Evolutionary conservation across 2,113 vertebrate genomes (phyloP), one percentile per base, ranked within the genome.

Genomic region (Syngnathus floridae): DNA sequence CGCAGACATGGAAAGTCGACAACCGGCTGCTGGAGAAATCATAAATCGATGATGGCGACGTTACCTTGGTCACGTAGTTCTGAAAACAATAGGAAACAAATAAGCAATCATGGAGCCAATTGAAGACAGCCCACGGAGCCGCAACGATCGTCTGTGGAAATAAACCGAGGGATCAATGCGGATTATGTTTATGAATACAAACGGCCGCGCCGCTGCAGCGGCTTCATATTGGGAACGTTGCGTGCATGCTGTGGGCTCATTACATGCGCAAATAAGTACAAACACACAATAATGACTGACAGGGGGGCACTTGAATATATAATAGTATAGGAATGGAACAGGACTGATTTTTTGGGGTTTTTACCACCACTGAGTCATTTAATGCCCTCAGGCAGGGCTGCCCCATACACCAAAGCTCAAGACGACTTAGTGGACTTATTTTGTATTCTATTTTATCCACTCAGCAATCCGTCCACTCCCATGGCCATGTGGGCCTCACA

Each of bases 131-230:
- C 43, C 69, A 67, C 70, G 65, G 75, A 65, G 55, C 67, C 67
- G 7, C 54, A 63, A 66, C 73, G 75, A 75, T 79, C 62, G 75
- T 21, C 67, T 54, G 36, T 26, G 66, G 69, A 71, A 72, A 78
- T 71, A 78, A 73, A 82, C 70, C 12, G 60, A 64, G 69, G 22
- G 66, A 77, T 87, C 76, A 26, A 82, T 82, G 66, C 5, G 59
- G 49, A 65, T 79, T 78, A 74, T 79, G 78, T 69, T 76, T 65
- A 79, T 82, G 80, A 83, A 81, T 70, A 72, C 67, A 82, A 74
- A 71, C 62, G n/a, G 22, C 69, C 19, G 62, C 59, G 52, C 43
- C 43, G 41, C 1, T 19, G 13, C 19, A 1, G 43, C 16, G 16
- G 43, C 36, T 71, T 51, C 41, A 46, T 57, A 77, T 70, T 64